Evolutionary conservation across 2,797 vertebrate species (phyloP).

Genomic region (Trematomus bernacchii): DNA sequence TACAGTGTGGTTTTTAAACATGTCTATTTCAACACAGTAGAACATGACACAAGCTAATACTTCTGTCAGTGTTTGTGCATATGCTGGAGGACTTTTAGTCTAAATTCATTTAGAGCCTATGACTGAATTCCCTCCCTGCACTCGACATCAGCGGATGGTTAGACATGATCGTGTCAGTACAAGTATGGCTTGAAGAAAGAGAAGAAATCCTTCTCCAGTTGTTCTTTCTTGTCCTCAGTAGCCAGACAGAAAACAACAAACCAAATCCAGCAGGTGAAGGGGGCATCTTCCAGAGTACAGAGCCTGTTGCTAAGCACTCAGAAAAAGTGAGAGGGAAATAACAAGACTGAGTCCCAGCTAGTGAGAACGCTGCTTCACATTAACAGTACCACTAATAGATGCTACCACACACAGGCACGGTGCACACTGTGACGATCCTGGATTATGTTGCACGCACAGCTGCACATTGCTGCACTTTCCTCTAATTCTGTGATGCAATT

Average conservation of each 20-base stretch:
- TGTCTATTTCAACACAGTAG: constrained; percentile 81
- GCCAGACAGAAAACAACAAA: constrained; percentile 24
- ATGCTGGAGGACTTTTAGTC: constrained; percentile 73
- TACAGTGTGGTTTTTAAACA: constrained; percentile 81
- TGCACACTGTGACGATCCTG: constrained; percentile 25
- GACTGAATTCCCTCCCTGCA: constrained; percentile 52
- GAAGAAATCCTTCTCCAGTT: neutral
- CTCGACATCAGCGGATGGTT: constrained; percentile 51
- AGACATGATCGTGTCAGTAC: constrained; percentile 25
- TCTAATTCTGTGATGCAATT: constrained; percentile 42
- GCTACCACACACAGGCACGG: neutral
- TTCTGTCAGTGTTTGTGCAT: constrained; percentile 75
- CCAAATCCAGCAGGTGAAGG: constrained; percentile 38
- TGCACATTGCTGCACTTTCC: constrained; percentile 38
- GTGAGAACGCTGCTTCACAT: constrained; percentile 45
- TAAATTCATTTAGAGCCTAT: constrained; percentile 64
- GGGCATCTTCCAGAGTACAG: constrained; percentile 28
- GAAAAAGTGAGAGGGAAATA: constrained; percentile 62
- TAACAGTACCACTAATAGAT: constrained; percentile 34
- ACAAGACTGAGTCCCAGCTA: constrained; percentile 55
- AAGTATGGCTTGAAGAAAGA: neutral
- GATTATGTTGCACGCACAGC: constrained; percentile 53
- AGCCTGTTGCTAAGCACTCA: constrained; percentile 60
- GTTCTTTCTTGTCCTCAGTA: constrained; percentile 6
- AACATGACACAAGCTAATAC: constrained; percentile 74